Conservation (phyloP, 1,140 invertebrate species). For the Hestina assimilis region DNA sequence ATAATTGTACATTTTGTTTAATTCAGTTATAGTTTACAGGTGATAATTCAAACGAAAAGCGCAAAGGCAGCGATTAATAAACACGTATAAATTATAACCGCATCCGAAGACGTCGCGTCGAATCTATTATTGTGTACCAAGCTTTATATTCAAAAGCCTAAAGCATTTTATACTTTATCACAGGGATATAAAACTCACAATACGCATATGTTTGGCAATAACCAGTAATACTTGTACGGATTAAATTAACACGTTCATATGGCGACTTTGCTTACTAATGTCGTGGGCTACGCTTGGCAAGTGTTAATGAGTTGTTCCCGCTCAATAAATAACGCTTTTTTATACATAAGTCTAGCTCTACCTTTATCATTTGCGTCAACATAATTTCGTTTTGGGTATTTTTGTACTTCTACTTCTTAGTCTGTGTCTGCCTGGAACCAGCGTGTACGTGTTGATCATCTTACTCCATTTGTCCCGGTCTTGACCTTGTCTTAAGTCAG, state of each 20-base stretch:
- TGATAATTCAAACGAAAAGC: not conserved
- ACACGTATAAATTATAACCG: not conserved
- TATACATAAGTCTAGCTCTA: not conserved
- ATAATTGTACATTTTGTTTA: too few relatives aligned
- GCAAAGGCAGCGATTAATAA: not conserved
- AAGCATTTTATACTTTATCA: not conserved
- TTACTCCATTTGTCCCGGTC: too few relatives aligned
- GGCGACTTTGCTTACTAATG: constrained; percentile 7
- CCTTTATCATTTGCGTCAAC: too few relatives aligned
- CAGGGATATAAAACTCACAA: too few relatives aligned
- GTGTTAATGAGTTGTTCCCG: constrained; percentile 17
- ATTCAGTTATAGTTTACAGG: too few relatives aligned
- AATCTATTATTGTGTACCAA: not conserved
- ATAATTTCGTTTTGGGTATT: too few relatives aligned
- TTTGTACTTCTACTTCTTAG: too few relatives aligned
- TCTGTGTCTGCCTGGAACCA: too few relatives aligned
- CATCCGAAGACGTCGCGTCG: not conserved
- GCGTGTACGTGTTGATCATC: too few relatives aligned
- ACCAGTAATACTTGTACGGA: constrained; percentile 30
- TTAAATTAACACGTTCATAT: constrained; percentile 43
- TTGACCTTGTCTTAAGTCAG: too few relatives aligned
- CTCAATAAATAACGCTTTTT: not conserved
- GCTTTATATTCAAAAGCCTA: not conserved
- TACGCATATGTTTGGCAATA: constrained; percentile 2
- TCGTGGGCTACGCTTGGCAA: constrained; percentile 22